Conservation (phyloP, 1,140 invertebrate species). For the Temnothorax nylanderi region DNA sequence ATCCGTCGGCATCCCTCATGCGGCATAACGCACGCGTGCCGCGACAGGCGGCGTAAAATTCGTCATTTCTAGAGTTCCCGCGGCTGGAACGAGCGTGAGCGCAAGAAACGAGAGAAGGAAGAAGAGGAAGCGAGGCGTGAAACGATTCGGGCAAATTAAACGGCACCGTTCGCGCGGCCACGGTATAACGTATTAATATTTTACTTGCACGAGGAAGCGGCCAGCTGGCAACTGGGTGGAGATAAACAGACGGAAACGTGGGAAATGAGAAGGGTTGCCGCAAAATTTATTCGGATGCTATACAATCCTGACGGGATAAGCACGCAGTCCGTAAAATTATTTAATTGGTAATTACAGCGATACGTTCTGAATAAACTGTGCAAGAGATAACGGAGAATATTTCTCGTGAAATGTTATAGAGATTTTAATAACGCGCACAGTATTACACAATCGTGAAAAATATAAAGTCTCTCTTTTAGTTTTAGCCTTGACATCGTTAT, state of each 20-base stretch:
- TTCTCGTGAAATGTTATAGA: neutral
- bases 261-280: conserved; percentile 9
- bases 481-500: neutral
- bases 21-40: conserved; percentile 12
- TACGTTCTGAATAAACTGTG: conserved; percentile 3
- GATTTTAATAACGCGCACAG: neutral
- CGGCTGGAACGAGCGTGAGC: neutral
- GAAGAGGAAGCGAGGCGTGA: conserved; percentile 68
- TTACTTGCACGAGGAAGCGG: conserved; percentile 57
- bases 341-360: conserved; percentile 26
- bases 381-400: neutral
- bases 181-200: conserved; percentile 57
- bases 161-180: conserved; percentile 57
- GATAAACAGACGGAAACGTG: conserved; percentile 44
- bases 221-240: conserved; percentile 22
- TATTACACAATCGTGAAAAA: neutral
- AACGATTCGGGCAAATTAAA: conserved; percentile 78
- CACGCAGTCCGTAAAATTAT: conserved; percentile 37
- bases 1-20: conserved; percentile 24
- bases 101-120: conserved; percentile 41
- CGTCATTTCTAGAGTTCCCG: conserved; percentile 17
- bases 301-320: conserved; percentile 23
- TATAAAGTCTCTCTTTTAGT: neutral
- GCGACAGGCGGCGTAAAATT: conserved; percentile 22
- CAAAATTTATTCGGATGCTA: conserved; percentile 44